Percentiles rank a stretch among this genome's conserved stretches.
These are phyloP conservation scores for Papilio glaucus DNA, from an alignment of 1,140 invertebrate species.

Conservation along the genomic window DNA sequence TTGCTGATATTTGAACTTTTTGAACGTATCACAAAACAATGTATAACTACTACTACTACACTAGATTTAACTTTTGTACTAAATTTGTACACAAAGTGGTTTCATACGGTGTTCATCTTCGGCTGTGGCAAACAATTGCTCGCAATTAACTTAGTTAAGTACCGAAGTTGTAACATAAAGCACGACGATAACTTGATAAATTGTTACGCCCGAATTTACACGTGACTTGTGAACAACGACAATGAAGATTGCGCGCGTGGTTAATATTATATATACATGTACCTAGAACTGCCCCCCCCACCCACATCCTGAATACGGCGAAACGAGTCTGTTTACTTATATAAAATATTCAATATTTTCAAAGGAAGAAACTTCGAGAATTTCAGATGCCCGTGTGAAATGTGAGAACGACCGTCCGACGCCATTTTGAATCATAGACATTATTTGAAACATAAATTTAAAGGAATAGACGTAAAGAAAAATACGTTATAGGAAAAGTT, in stretches of 20 bases:
- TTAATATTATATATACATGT: constrained; percentile 5
- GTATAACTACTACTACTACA: background rate
- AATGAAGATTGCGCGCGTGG: constrained; percentile 17
- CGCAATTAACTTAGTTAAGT: constrained; percentile 18
- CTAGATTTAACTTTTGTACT: constrained; percentile 23
- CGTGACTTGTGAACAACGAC: constrained; percentile 24
- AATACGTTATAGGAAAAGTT: background rate
- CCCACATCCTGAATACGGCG: background rate
- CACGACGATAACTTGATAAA: constrained; percentile 20
- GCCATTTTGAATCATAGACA: constrained; percentile 30
- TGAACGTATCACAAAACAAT: background rate
- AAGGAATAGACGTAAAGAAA: background rate
- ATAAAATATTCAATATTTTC: constrained; percentile 28
- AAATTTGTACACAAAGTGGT: constrained; percentile 13
- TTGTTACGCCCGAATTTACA: background rate
- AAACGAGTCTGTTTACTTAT: constrained; percentile 18
- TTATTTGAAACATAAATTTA: constrained; percentile 4
- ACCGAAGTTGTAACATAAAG: constrained; percentile 21
- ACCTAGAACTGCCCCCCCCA: background rate
- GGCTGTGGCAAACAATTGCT: constrained; percentile 14
- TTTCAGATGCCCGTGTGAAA: constrained; percentile 13
- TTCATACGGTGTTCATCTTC: background rate
- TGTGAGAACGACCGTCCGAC: background rate
- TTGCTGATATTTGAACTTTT: too few relatives aligned
- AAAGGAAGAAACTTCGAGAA: constrained; percentile 11